A percentile compares a stretch with the other conserved stretches of the same genome.
These are phyloP conservation scores for Corapipo altera DNA, from an alignment of 2,113 vertebrate species.

Conservation along the genomic window DNA sequence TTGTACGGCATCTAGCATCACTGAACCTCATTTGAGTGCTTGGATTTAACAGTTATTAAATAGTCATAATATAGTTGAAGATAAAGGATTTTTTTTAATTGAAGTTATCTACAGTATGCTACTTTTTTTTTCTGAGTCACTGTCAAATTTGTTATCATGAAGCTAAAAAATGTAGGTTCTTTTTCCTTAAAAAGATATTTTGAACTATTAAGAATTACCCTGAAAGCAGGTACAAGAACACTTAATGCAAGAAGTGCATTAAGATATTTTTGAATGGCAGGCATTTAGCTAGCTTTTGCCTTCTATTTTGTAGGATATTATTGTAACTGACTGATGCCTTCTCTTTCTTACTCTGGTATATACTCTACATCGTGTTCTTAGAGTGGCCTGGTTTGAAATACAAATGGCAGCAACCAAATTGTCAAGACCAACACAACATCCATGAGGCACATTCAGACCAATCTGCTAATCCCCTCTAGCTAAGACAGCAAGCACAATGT, in stretches of 20 bases:
- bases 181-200: not conserved
- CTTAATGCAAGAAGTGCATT: not conserved
- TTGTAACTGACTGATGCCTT: not conserved
- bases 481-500: not conserved
- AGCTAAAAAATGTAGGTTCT: not conserved
- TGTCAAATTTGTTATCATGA: not conserved
- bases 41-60: not conserved
- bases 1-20: not conserved
- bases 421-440: not conserved
- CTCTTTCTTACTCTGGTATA: not conserved
- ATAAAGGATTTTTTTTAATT: not conserved
- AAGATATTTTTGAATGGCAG: not conserved
- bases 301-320: not conserved
- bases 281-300: not conserved
- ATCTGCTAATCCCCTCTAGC: not conserved
- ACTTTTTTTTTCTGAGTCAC: not conserved
- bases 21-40: not conserved
- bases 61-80: not conserved
- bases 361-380: not conserved
- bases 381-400: not conserved
- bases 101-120: not conserved
- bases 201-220: not conserved
- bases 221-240: not conserved
- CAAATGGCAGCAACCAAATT: not conserved
- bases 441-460: not conserved